Evolutionary conservation across 2,888 invertebrate genomes (phyloP), one percentile per base, ranked within the genome.

Genomic region (Andrena flavipes): DNA sequence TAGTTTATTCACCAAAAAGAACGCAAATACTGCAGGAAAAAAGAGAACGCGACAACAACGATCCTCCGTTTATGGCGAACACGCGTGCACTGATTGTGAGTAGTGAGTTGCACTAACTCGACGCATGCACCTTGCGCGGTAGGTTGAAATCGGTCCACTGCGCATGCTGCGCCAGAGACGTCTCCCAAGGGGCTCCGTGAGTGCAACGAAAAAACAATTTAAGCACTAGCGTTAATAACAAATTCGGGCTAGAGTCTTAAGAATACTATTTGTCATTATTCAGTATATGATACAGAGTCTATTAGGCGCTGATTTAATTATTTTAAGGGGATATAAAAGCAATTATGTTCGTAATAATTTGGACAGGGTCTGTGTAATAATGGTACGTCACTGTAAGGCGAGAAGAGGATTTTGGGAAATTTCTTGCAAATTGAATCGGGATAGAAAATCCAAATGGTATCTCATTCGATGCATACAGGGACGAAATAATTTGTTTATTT

Each of bases 41-140:
- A 33, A 13, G 8, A 7, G 10, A 20, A 5, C 16, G 0, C 35
- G 29, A 33, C 23, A 2, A 13, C 2, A 4, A n/a, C 33, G 1
- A 35, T 16, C 7, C 2, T 10, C 51, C 20, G 30, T 3, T 5
- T 6, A n/a, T 3, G 35, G 10, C n/a, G 30, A 42, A n/a, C 64
- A 51, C 79, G 79, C 79, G 64, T 23, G 35, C 33, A 80, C 79
- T 80, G n/a, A n/a, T n/a, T n/a, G n/a, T n/a, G n/a, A n/a, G n/a
- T n/a, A n/a, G n/a, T n/a, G 60, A 73, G 42, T 16, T n/a, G 20
- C 2, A 23, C 7, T 10, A n/a, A 29, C 26, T 29, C 6, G 29
- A 48, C 42, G 42, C 42, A 42, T 42, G 42, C 42, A 42, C 4
- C 42, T 42, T 42, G 42, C 42, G 42, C 42, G 16, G 42, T 42